Evolutionary conservation across 2,888 invertebrate genomes (phyloP).

Genomic region (Eristalis pertinax): DNA sequence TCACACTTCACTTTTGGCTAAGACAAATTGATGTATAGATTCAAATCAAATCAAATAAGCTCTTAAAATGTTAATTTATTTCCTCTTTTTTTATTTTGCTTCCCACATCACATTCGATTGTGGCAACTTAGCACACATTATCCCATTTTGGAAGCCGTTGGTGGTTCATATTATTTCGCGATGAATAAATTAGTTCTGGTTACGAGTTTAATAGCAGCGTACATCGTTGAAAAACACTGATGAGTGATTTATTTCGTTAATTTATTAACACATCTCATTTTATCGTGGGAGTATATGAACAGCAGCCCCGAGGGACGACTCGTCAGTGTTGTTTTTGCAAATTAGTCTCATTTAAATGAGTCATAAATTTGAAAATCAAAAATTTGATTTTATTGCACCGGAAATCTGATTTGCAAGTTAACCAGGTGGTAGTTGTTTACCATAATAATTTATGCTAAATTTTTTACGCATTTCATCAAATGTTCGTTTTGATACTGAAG

Average conservation of each 20-base stretch:
- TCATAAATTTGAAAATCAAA: not conserved
- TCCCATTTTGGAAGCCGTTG: not conserved
- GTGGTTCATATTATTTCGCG: not conserved
- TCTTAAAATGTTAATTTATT: not conserved
- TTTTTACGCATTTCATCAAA: too few relatives aligned
- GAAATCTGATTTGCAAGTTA: too few relatives aligned
- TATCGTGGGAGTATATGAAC: too few relatives aligned
- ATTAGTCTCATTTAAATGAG: not conserved
- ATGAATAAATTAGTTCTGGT: not conserved
- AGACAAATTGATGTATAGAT: not conserved
- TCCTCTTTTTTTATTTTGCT: not conserved
- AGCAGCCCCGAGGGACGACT: not conserved
- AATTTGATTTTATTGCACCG: not conserved
- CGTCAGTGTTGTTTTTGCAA: not conserved
- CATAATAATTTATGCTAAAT: too few relatives aligned
- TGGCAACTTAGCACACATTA: not conserved
- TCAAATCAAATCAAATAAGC: not conserved
- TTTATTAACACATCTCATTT: constrained; percentile 8
- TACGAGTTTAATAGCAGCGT: not conserved
- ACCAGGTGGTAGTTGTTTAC: too few relatives aligned
- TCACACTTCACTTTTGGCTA: not conserved
- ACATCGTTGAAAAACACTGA: not conserved
- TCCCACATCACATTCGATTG: not conserved
- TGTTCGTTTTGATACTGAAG: too few relatives aligned
- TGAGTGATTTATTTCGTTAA: not conserved